A percentile compares a stretch with the other conserved stretches of the same genome.
These are phyloP conservation scores for Drosophila acutilabella DNA, from an alignment of 2,888 invertebrate genomes.

Conservation along the genomic window DNA sequence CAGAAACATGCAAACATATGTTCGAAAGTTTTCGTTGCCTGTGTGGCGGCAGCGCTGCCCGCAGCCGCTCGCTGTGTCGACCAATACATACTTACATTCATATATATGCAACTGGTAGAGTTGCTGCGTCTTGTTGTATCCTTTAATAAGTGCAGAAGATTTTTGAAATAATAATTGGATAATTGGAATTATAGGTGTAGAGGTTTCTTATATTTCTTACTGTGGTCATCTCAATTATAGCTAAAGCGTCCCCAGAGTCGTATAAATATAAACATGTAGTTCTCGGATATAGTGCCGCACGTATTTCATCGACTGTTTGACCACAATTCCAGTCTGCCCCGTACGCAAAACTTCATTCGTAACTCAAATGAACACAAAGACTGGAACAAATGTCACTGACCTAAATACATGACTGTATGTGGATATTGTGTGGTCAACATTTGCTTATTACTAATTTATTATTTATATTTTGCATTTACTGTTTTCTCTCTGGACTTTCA, in stretches of 20 bases:
- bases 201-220: too few species aligned
- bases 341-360: conserved; percentile 13
- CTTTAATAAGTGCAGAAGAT: not conserved
- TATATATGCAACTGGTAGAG: too few species aligned
- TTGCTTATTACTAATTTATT: not conserved
- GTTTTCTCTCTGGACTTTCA: too few species aligned
- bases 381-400: conserved; percentile 45
- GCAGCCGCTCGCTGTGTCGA: too few species aligned
- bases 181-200: too few species aligned
- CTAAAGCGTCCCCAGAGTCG: conserved; percentile 41
- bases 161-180: too few species aligned
- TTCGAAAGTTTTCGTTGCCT: too few species aligned
- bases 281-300: conserved; percentile 24
- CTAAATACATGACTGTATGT: conserved; percentile 30
- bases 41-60: too few species aligned
- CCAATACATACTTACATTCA: too few species aligned
- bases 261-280: conserved; percentile 34
- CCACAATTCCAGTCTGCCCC: conserved; percentile 8
- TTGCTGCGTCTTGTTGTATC: too few species aligned
- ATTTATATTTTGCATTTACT: too few species aligned
- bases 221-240: conserved; percentile 4
- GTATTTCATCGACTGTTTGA: conserved; percentile 27
- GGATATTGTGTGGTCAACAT: conserved; percentile 25
- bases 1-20: too few species aligned
- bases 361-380: conserved; percentile 47